These are phyloP conservation scores for Panagrolaimus sp. DNA, from an alignment of 1,140 invertebrate species.

Conservation along the genomic window DNA sequence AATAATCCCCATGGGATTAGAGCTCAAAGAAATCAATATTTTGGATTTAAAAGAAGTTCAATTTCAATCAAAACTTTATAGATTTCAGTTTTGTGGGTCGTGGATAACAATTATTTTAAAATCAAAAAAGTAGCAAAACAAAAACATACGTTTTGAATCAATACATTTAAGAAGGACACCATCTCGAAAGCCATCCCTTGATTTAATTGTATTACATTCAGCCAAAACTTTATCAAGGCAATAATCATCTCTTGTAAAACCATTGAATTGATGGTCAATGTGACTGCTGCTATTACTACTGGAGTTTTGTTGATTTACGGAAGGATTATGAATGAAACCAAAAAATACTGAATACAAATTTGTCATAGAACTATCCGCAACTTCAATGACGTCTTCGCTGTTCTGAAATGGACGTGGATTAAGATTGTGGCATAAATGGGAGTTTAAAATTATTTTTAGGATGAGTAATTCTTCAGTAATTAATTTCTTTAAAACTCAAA, in stretches of 20 bases:
- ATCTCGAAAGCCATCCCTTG: constrained; percentile 29
- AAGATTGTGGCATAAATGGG: too few species aligned
- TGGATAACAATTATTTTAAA: too few species aligned
- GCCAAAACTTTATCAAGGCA: constrained; percentile 41
- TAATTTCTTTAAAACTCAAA: too few species aligned
- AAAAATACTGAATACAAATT: constrained; percentile 21
- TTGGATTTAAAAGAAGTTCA: too few species aligned
- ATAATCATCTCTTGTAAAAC: constrained; percentile 40
- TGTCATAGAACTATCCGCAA: constrained; percentile 25
- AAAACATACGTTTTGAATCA: constrained; percentile 44
- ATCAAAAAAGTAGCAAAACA: neutral
- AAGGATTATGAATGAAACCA: constrained; percentile 29
- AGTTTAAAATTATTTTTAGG: too few species aligned
- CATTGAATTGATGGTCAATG: constrained; percentile 15
- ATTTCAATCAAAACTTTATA: too few species aligned
- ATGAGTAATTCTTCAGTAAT: too few species aligned
- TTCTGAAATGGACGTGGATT: too few species aligned
- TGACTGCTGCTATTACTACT: constrained; percentile 11
- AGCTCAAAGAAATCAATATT: too few species aligned
- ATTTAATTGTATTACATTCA: constrained; percentile 42
- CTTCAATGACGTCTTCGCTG: constrained; percentile 34
- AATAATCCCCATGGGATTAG: constrained; percentile 3
- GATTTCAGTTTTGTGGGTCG: too few species aligned
- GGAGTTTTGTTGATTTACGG: neutral
- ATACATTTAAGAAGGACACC: constrained; percentile 48